Conservation (phyloP, 2,888 invertebrate species). For the Melanargia galathea region DNA sequence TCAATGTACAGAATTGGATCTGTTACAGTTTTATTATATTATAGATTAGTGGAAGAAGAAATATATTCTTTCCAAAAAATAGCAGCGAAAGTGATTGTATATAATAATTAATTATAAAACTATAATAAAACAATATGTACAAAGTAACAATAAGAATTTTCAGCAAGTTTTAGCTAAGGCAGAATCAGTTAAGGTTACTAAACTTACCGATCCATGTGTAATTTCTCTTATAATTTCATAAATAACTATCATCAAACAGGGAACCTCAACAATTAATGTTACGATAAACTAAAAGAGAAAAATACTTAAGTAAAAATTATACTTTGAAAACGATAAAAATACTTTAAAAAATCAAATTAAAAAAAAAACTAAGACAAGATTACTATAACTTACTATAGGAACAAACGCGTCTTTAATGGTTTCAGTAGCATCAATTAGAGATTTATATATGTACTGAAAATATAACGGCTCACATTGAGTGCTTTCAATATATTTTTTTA, state of each 20-base stretch:
- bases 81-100: too few species aligned
- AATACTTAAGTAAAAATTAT: too few species aligned
- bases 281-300: conserved; percentile 1
- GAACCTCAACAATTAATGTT: neutral
- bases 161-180: neutral
- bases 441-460: conserved; percentile 13
- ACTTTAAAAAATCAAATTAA: too few species aligned
- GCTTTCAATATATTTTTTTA: conserved; percentile 16
- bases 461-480: neutral
- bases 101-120: too few species aligned
- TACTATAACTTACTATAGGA: conserved; percentile 20
- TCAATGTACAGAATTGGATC: too few species aligned
- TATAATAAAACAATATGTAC: too few species aligned
- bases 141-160: neutral
- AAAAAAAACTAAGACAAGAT: too few species aligned
- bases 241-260: neutral
- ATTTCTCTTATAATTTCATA: conserved; percentile 4
- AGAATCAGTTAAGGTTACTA: neutral
- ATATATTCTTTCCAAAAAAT: too few species aligned
- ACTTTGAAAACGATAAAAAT: too few species aligned
- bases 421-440: conserved; percentile 18
- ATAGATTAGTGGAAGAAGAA: too few species aligned
- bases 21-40: too few species aligned
- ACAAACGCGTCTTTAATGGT: conserved; percentile 1
- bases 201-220: neutral